Percentiles rank a stretch among this genome's conserved stretches.
Conservation (phyloP, 2,797 vertebrate genomes). For the Discoglossus pictus region DNA sequence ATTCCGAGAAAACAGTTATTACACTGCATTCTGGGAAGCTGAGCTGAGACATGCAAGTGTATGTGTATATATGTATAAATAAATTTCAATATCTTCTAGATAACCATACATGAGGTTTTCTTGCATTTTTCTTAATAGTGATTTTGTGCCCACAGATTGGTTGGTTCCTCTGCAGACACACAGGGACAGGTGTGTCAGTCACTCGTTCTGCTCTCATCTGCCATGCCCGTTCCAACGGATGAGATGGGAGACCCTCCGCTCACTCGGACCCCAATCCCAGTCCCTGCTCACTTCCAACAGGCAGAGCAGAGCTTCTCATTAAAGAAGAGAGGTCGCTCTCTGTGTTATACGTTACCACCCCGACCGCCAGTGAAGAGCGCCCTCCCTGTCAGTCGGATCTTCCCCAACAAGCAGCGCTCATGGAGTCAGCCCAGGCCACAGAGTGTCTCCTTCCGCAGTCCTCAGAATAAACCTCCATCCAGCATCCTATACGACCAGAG, state of each 20-base stretch:
- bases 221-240: slow-evolving; percentile 76
- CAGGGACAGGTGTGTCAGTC: no score
- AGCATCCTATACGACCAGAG: slow-evolving; percentile 74
- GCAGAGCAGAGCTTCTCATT: slow-evolving; percentile 84
- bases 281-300: slow-evolving; percentile 79
- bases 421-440: slow-evolving; percentile 79
- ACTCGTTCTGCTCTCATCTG: background rate
- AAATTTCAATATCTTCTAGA: no score
- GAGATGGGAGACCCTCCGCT: slow-evolving; percentile 56
- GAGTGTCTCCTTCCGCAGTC: slow-evolving; percentile 70
- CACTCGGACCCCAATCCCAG: slow-evolving; percentile 71
- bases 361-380: slow-evolving; percentile 79
- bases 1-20: no score
- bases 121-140: no score
- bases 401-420: slow-evolving; percentile 68
- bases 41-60: no score
- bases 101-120: no score
- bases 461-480: slow-evolving; percentile 48
- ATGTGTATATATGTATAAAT: no score
- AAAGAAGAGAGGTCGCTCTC: slow-evolving; percentile 72
- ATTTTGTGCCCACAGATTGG: no score
- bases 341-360: slow-evolving; percentile 75
- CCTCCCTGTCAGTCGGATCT: slow-evolving; percentile 76
- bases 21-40: no score
- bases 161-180: no score